Percentiles rank a stretch among this genome's conserved stretches.
phyloP scores from a whole-genome alignment of 2,797 vertebrate genomes.

The Echiichthys vipera region DNA sequence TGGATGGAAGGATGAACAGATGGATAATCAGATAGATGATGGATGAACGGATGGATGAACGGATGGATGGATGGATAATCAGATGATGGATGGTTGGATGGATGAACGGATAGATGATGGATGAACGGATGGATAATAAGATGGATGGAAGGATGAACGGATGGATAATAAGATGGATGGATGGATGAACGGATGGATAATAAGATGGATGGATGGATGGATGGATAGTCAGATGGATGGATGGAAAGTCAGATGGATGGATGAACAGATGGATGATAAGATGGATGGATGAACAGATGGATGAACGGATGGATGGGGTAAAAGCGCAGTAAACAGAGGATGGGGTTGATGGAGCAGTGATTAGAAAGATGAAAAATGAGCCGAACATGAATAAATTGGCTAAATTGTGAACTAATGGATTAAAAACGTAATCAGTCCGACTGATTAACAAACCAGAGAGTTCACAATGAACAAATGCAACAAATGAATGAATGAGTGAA shows the following conservation, averaged over 20 bases:
- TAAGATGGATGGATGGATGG: conserved; percentile 21
- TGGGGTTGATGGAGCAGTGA: not conserved
- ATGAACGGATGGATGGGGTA: not conserved
- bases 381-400: conserved; percentile 8
- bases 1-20: not conserved
- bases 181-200: conserved; percentile 25
- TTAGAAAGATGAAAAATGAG: not conserved
- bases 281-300: not conserved
- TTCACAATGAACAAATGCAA: conserved; percentile 49
- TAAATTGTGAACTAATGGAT: conserved; percentile 52
- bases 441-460: conserved; percentile 48
- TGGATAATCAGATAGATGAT: too few species aligned
- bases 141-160: conserved; percentile 16
- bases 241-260: not conserved
- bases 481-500: conserved; percentile 44
- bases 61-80: conserved; percentile 24
- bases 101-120: conserved; percentile 23
- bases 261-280: not conserved
- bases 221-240: conserved; percentile 4
- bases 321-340: conserved; percentile 3
- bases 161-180: too few species aligned
- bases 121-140: conserved; percentile 24
- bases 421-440: conserved; percentile 41
- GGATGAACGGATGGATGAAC: not conserved
- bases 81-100: too few species aligned